A percentile compares a stretch with the other conserved stretches of the same genome.
Evolutionary conservation across 2,113 vertebrate species (phyloP).

Genomic region (Pampusana beccarii): DNA sequence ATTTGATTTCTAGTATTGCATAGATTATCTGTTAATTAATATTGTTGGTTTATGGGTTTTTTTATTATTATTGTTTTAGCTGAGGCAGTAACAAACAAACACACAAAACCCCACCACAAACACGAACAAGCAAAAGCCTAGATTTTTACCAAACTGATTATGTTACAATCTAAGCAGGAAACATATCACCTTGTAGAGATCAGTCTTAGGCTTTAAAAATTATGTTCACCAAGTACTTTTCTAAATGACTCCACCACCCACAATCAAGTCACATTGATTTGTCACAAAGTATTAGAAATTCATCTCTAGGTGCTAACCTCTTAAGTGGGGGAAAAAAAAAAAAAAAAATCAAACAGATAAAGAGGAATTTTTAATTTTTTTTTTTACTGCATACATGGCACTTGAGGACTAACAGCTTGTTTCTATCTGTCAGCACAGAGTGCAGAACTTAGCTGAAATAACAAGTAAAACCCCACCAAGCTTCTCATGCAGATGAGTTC

Average conservation of each 20-base stretch:
- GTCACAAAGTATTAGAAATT: background rate
- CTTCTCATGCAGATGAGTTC: background rate
- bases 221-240: background rate
- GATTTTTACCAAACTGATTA: background rate
- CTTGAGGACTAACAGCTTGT: background rate
- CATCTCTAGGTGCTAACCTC: background rate
- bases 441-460: background rate
- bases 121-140: background rate
- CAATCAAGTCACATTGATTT: background rate
- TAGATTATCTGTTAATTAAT: background rate
- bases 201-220: background rate
- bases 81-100: background rate
- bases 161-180: background rate
- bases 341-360: background rate
- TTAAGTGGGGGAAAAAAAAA: background rate
- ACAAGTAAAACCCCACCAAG: background rate
- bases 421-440: background rate
- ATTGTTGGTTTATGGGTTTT: background rate
- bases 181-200: background rate
- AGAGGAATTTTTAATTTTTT: background rate
- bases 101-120: too few relatives aligned
- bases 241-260: background rate
- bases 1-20: background rate
- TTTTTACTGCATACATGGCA: background rate
- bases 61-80: background rate